Percentiles rank a stretch among this genome's conserved stretches.
Evolutionary conservation across 2,888 invertebrate genomes (phyloP).

Genomic region (Embidobia sp.): DNA sequence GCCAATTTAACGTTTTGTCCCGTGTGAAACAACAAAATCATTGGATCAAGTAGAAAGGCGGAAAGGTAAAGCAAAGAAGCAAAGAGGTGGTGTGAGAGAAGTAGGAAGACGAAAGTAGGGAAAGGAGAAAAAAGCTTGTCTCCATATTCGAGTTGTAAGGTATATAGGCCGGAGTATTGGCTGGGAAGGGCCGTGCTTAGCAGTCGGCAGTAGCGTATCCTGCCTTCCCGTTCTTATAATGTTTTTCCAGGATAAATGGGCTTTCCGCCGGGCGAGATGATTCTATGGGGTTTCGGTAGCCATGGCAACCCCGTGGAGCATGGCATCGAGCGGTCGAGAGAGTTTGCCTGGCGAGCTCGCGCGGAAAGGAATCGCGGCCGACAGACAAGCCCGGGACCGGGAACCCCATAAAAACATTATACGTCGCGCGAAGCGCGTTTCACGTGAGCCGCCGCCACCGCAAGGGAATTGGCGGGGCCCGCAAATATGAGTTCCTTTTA

Average conservation of each 20-base stretch:
- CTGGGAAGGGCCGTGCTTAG: slow-evolving; percentile 55
- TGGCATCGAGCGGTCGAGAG: slow-evolving; percentile 79
- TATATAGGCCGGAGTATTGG: slow-evolving; percentile 62
- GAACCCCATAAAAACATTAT: slow-evolving; percentile 78
- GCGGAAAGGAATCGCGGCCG: slow-evolving; percentile 54
- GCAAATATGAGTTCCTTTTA: slow-evolving; percentile 58
- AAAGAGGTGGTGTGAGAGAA: too few relatives aligned
- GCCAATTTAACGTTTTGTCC: too few relatives aligned
- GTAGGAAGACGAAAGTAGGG: slow-evolving; percentile 7
- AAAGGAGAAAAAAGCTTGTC: slow-evolving; percentile 41
- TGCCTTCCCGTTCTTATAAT: slow-evolving; percentile 77
- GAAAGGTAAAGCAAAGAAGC: background rate
- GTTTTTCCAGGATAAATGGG: slow-evolving; percentile 81
- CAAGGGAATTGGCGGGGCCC: slow-evolving; percentile 57
- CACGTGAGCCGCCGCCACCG: slow-evolving; percentile 39
- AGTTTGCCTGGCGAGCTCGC: slow-evolving; percentile 62
- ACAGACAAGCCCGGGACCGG: slow-evolving; percentile 26
- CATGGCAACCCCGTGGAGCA: slow-evolving; percentile 80
- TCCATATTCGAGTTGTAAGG: slow-evolving; percentile 49
- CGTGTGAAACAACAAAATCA: too few relatives aligned
- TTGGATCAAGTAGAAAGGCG: background rate
- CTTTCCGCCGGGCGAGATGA: slow-evolving; percentile 75
- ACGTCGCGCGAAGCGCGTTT: slow-evolving; percentile 67
- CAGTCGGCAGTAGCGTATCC: slow-evolving; percentile 59
- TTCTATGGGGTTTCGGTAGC: slow-evolving; percentile 79